Evolutionary conservation across 2,888 invertebrate genomes (phyloP), one percentile per base, ranked within the genome.

Genomic region (Parthenolecanium corni): DNA sequence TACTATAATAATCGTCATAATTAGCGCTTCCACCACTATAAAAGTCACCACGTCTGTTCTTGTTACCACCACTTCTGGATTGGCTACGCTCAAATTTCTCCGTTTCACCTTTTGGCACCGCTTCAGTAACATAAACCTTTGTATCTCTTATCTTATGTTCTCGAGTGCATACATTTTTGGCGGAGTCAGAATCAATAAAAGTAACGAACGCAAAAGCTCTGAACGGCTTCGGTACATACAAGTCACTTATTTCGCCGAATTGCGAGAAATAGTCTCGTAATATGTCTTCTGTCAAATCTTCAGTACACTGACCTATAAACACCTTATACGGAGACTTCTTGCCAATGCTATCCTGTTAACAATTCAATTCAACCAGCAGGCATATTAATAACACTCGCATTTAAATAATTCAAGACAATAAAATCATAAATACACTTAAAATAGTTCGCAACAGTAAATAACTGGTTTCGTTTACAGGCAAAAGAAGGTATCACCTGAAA

Each of bases 141-240:
- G 58, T 65, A 74, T 81, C 89, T 76, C 91, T 91, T 67, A 93
- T 89, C 64, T 91, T 91, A 78, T 92, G 91, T 75, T 93, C 92
- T 76, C 92, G 91, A 53, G 91, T 92, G 75, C 91, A 91, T 42
- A 93, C 79, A 68, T 85, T 83, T 74, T 90, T 90, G 53, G 92
- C 93, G 62, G 92, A 86, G 74, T 91, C 89, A 23, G 92, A 87
- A 72, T 92, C 91, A 71, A 89, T 78, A 77, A 95, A 92, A 57
- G 94, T 94, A 57, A 95, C 92, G 79, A 95, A 95, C 67, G 89
- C 89, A 76, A 91, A 89, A 57, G 89, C 89, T 71, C 89, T 79
- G 76, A 94, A 94, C 64, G 94, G 94, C 74, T 90, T 87, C 42
- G 94, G 94, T 69, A 95, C 92, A 80, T 93, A 95, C 58, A 94